Base-by-base conservation (phyloP, 2,888 invertebrate genomes). In the Homarus gammarus region DNA sequence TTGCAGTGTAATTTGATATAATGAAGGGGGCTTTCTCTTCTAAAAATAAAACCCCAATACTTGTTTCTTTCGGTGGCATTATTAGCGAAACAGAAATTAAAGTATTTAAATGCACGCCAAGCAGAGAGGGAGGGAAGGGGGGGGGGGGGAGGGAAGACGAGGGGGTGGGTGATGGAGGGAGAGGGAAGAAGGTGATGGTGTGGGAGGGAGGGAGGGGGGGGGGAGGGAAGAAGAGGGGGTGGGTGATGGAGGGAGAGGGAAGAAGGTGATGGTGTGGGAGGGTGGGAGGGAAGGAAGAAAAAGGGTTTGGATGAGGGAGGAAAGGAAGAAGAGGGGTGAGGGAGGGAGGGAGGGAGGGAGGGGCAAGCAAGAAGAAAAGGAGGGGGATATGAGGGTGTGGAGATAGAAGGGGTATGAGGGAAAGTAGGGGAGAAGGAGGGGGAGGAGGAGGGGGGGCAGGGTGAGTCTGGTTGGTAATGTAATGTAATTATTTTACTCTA, bases 401-500 rank as follows among this genome's bases (percentile, higher is more conserved):
- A 18, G 49, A 27, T 31, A 12, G 49, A 22, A 22, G n/a, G n/a
- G n/a, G n/a, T n/a, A n/a, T n/a, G n/a, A n/a, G 33, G 0, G 61
- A 51, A 31, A 22, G 33, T 27, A 33, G 49, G 68, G 31, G 40
- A 31, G 27, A 49, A 8, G 18, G 33, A 70, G n/a, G 27, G 33
- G 27, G 68, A 5, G 18, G 38, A 49, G n/a, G 40, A 8, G 51
- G 73, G 40, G 75, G 61, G 31, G 82, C 33, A 79, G 10, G 40
- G 2, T 33, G 36, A n/a, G n/a, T n/a, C n/a, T n/a, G n/a, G n/a
- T n/a, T n/a, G n/a, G n/a, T n/a, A n/a, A n/a, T n/a, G n/a, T n/a
- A 81, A 86, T 78, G 78, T 79, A 86, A 79, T 86, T 79, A 79
- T 86, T 86, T 86, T 79, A 70, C 51, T 79, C 72, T 86, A 86